Conservation (phyloP, 2,888 invertebrate genomes). For the Diaperis boleti region DNA sequence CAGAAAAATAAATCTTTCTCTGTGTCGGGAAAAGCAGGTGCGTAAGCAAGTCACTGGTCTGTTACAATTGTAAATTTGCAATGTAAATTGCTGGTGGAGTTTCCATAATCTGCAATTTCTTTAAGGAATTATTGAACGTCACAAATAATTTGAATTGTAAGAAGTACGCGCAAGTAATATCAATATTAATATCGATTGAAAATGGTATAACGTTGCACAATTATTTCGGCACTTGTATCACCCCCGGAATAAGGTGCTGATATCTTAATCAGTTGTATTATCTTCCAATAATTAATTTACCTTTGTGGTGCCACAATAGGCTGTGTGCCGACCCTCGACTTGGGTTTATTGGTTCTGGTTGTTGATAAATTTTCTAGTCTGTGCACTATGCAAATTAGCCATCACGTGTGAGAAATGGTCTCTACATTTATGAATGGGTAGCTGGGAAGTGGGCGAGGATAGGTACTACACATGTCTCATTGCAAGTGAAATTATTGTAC, state of each 20-base stretch:
- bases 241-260: constrained; percentile 21
- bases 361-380: constrained; percentile 38
- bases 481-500: constrained; percentile 45
- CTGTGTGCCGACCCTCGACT: constrained; percentile 31
- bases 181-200: not conserved
- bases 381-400: constrained; percentile 47
- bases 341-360: constrained; percentile 32
- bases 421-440: constrained; percentile 51
- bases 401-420: constrained; percentile 49
- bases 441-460: constrained; percentile 48
- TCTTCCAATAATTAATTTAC: constrained; percentile 18
- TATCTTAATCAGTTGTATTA: constrained; percentile 8
- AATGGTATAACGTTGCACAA: not conserved
- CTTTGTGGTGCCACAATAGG: constrained; percentile 11
- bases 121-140: constrained; percentile 3
- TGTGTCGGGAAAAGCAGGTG: not conserved
- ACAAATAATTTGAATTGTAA: not conserved
- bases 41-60: not conserved
- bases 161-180: not conserved
- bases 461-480: constrained; percentile 44
- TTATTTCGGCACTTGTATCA: constrained; percentile 1
- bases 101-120: constrained; percentile 25
- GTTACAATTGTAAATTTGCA: constrained; percentile 21
- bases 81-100: constrained; percentile 22
- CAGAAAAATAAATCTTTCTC: no score